Evolutionary conservation across 2,797 vertebrate genomes (phyloP).

Genomic region (Epinephelus coioides): DNA sequence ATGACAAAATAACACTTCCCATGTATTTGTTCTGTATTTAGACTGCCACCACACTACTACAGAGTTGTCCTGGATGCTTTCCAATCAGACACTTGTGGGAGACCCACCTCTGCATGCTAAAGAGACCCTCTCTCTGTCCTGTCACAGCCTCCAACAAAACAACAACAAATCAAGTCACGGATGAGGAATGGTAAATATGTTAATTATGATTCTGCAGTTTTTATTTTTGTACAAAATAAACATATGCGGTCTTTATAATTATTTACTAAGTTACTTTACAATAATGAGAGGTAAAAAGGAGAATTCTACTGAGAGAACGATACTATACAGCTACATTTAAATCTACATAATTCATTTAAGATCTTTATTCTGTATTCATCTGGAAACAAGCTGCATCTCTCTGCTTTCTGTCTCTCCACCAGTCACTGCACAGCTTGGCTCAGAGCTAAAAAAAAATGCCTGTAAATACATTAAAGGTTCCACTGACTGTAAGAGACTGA

Average conservation of each 20-base stretch:
- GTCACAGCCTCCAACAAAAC: slow-evolving; percentile 49
- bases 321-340: slow-evolving; percentile 75
- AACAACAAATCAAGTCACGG: slow-evolving; percentile 63
- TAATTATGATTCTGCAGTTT: slow-evolving; percentile 71
- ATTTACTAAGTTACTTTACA: slow-evolving; percentile 84
- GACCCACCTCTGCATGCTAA: slow-evolving; percentile 31
- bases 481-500: slow-evolving; percentile 63
- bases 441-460: slow-evolving; percentile 67
- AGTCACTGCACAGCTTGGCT: slow-evolving; percentile 67
- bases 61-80: slow-evolving; percentile 17
- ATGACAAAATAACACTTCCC: slow-evolving; percentile 20
- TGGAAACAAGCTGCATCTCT: slow-evolving; percentile 62
- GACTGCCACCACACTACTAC: neutral
- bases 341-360: slow-evolving; percentile 65
- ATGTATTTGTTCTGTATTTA: slow-evolving; percentile 21
- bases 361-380: slow-evolving; percentile 50
- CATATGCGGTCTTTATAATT: slow-evolving; percentile 71
- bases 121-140: slow-evolving; percentile 34
- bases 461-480: slow-evolving; percentile 74
- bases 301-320: slow-evolving; percentile 68
- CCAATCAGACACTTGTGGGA: slow-evolving; percentile 21
- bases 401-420: slow-evolving; percentile 45
- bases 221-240: slow-evolving; percentile 83
- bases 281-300: slow-evolving; percentile 78
- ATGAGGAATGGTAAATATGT: slow-evolving; percentile 79